Evolutionary conservation across 2,113 vertebrate species (phyloP).

Genomic region (Opisthocomus hoazin): DNA sequence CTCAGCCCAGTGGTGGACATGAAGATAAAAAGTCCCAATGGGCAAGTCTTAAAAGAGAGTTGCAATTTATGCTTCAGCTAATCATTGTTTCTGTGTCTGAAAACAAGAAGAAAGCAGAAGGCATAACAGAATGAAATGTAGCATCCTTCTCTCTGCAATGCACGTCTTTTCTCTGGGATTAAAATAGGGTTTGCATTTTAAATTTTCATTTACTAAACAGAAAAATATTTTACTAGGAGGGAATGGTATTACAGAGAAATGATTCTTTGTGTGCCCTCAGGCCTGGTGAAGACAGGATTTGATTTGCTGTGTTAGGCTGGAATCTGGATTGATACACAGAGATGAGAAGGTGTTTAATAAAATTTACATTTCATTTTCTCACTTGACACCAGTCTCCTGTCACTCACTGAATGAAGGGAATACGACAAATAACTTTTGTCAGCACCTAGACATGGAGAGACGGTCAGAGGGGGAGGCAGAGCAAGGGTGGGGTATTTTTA

Average conservation of each 20-base stretch:
- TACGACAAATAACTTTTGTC: slow-evolving; percentile 76
- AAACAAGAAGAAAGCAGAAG: slow-evolving; percentile 11
- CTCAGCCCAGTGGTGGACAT: slow-evolving; percentile 30
- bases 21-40: slow-evolving; percentile 46
- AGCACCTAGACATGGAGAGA: slow-evolving; percentile 60
- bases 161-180: slow-evolving; percentile 69
- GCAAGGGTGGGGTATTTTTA: slow-evolving; percentile 46
- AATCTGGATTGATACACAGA: slow-evolving; percentile 85
- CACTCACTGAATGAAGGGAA: slow-evolving; percentile 74
- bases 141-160: slow-evolving; percentile 17
- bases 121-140: slow-evolving; percentile 12
- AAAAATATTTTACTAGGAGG: slow-evolving; percentile 81
- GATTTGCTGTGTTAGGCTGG: slow-evolving; percentile 84
- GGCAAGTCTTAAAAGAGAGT: slow-evolving; percentile 44
- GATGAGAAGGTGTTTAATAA: slow-evolving; percentile 87
- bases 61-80: slow-evolving; percentile 45
- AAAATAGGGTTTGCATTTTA: slow-evolving; percentile 79
- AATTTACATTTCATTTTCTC: slow-evolving; percentile 89
- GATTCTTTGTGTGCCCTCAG: slow-evolving; percentile 75
- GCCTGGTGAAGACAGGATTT: slow-evolving; percentile 80
- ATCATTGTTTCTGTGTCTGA: not conserved
- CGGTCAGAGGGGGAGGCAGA: not conserved
- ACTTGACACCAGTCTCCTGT: slow-evolving; percentile 83
- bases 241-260: slow-evolving; percentile 82
- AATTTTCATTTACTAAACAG: slow-evolving; percentile 85